Base-by-base conservation (phyloP, 2,888 invertebrate species). In the Temnothorax ravouxi region DNA sequence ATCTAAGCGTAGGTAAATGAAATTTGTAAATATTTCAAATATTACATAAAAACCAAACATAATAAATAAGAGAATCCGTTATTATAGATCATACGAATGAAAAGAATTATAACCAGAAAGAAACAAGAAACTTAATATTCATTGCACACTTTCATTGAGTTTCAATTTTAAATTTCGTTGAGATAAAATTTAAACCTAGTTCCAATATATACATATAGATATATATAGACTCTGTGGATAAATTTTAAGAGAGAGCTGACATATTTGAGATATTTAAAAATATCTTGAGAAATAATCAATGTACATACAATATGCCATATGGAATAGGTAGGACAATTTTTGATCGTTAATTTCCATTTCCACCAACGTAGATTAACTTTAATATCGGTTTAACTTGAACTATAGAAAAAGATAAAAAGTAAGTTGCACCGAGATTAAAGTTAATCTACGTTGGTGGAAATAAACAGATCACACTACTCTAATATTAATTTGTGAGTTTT, bases 91-190 rank as follows among this genome's bases (percentile, higher is more conserved):
- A 81, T 77, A 90, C 83, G 3, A n/a, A n/a, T 56, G 89, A 88
- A 89, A 84, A 88, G 86, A 87, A 84, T 88, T 84, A 85, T 86
- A 90, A 82, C 84, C 74, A 83, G 77, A 81, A 64, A 74, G 86
- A 90, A 62, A 86, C 69, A 64, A 74, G 86, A 90, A 62, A 86
- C 69, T 86, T 87, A 90, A 89, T 85, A 84, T 81, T 83, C 86
- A 88, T 92, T 90, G 86, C 84, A 89, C 66, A 83, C 83, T 69
- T 34, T 72, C 79, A 83, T 75, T 72, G 64, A 71, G n/a, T 75
- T 75, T 59, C 47, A 84, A 87, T 15, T 79, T 59, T 34, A 41
- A 69, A 74, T 50, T 80, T 80, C n/a, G 8, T 80, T 21, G 38
- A 67, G 11, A 50, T 72, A 69, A 41, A 52, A 47, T 81, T 44